phyloP scores from a whole-genome alignment of 2,113 vertebrate species.

The Eublepharis macularius region DNA sequence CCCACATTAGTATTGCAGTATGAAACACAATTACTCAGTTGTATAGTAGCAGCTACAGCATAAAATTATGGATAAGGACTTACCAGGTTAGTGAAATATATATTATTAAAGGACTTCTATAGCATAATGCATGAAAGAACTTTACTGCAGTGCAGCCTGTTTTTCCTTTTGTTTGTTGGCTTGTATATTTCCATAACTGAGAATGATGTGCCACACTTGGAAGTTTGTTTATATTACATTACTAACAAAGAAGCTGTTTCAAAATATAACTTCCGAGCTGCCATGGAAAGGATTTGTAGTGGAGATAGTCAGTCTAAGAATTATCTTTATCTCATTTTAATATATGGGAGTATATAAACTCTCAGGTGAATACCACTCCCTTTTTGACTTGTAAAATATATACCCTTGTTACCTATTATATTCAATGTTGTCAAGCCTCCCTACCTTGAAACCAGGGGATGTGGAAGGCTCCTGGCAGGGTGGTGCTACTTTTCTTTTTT shows the following conservation, averaged over 20 bases:
- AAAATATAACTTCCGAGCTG: constrained; percentile 42
- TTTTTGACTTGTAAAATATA: not conserved
- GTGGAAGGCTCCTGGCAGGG: no score
- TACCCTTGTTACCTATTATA: no score
- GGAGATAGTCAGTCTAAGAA: not conserved
- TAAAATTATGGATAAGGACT: no score
- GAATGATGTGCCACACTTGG: constrained; percentile 26
- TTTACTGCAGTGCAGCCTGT: not conserved
- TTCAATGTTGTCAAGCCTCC: not conserved
- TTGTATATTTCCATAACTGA: constrained; percentile 35
- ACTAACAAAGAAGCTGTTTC: constrained; percentile 19
- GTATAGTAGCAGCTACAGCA: not conserved
- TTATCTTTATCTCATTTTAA: constrained; percentile 42
- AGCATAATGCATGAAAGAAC: constrained; percentile 9
- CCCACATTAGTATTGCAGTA: not conserved
- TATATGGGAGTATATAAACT: not conserved
- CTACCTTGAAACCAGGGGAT: no score
- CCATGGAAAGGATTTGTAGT: not conserved
- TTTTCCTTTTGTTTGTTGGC: constrained; percentile 19
- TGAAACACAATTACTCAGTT: not conserved
- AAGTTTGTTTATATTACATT: constrained; percentile 60
- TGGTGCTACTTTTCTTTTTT: no score
- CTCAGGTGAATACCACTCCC: not conserved
- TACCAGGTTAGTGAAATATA: not conserved
- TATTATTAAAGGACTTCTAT: constrained; percentile 11